Base-by-base conservation (phyloP, 2,113 vertebrate species). In the Manacus vitellinus region DNA sequence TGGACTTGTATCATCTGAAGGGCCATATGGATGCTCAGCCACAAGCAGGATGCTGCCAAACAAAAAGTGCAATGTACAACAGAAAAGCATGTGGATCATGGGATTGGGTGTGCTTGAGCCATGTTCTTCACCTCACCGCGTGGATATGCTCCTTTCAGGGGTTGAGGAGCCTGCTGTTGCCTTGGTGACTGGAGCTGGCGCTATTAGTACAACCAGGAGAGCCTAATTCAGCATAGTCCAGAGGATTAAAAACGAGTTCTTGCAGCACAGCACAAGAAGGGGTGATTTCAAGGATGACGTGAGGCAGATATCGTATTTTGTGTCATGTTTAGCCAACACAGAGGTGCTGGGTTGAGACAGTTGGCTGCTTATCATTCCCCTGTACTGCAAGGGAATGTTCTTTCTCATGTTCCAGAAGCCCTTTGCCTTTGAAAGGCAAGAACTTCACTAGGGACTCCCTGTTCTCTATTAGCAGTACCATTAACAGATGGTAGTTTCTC, bases 241-340 rank as follows among this genome's bases (percentile, higher is more conserved):
- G 56, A 87, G 83, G 76, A 88, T 78, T 94, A 88, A 54, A 68
- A 74, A 54, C 0, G 1, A 89, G 52, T 67, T 70, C 55, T 61
- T 86, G 59, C 55, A 89, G 65, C 59, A 35, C 33, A 39, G 61
- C 0, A 0, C 0, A 0, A 78, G 62, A 70, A 91, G 33, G 10
- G 14, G 6, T 75, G 65, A 67, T 74, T 71, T 86, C 75, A 89
- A 73, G 76, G 76, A 44, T 85, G 61, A 86, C 0, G 1, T 44
- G 68, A 89, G 61, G 44, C 39, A 56, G 56, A 37, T 81, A 91
- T 3, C 2, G 0, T 80, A 12, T 89, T 95, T 74, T 88, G 63
- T 80, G 75, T 71, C 21, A 20, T 47, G 31, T 92, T 84, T 91
- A 89, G 35, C 63, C 63, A 81, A 37, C 30, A 23, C 3, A 4